phyloP scores from a whole-genome alignment of 2,797 vertebrate genomes.

The Lacerta agilis region DNA sequence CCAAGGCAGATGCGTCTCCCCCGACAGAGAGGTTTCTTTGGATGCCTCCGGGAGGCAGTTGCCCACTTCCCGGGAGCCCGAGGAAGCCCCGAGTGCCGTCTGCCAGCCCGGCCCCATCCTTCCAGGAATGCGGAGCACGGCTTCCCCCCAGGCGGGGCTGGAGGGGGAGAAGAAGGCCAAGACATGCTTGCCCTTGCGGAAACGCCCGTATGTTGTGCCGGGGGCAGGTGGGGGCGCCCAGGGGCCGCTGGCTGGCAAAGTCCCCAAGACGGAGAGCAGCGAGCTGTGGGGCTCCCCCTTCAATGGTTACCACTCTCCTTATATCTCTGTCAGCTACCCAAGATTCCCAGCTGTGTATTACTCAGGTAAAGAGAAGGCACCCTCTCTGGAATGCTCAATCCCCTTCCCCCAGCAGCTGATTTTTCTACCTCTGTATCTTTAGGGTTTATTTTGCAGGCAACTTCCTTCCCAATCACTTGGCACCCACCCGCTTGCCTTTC shows the following conservation, averaged over 20 bases:
- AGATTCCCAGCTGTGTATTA: constrained; percentile 61
- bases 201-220: constrained; percentile 52
- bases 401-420: background rate
- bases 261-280: constrained; percentile 10
- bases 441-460: too few species aligned
- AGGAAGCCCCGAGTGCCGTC: too few species aligned
- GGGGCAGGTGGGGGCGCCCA: constrained; percentile 18
- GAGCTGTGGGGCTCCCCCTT: background rate
- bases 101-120: background rate
- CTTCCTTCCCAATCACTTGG: too few species aligned
- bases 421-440: too few species aligned
- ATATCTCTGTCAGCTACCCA: constrained; percentile 34
- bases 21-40: background rate
- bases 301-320: constrained; percentile 19
- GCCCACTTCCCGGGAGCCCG: background rate
- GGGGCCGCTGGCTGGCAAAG: constrained; percentile 42
- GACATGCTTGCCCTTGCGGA: constrained; percentile 66
- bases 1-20: background rate
- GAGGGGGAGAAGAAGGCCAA: constrained; percentile 15
- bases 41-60: background rate
- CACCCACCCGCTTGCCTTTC: too few species aligned
- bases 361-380: constrained; percentile 57
- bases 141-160: background rate
- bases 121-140: background rate
- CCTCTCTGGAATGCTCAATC: too few species aligned